Evolutionary conservation across 2,888 invertebrate species (phyloP), one percentile per base, ranked within the genome.

Genomic region (Tenthredo notha): DNA sequence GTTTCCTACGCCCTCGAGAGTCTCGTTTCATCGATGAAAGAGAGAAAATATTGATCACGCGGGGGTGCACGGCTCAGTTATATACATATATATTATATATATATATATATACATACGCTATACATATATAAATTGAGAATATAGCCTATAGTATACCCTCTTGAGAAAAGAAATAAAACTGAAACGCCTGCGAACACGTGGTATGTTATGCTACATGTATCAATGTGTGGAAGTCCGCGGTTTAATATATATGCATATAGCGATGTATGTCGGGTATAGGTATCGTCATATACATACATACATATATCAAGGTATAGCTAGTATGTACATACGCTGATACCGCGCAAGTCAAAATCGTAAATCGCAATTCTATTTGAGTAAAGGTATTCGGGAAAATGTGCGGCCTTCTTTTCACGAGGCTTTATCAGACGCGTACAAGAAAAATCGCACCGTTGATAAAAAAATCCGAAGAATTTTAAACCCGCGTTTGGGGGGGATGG

Each of bases 331-430:
- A 40, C 6, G 10, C n/a, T n/a, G n/a, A 74, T 77, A 50, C 21
- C 37, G 21, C 47, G 65, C 50, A n/a, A 50, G 25, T 50, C 33
- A 9, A 50, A 65, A 83, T 83, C 83, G 67, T 83, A 67, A 83
- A 67, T 83, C 83, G 83, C 33, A 67, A 70, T 80, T 80, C 61
- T 61, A 80, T 80, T 61, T 61, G 78, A 78, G 58, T 25, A 61
- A 61, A 61, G 15, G 33, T 67, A 67, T 67, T 67, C 29, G 33
- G 33, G 18, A 67, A 67, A 33, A 33, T 67, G 67, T 33, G 67
- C 29, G 29, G 72, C 18, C 21, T 40, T 43, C 15, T 43, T 74
- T 43, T 21, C 72, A 33, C 29, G 33, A 33, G 33, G 21, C 7
- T 74, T 74, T 74, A 74, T 74, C 72, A 40, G 72, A n/a, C 15